Base-by-base conservation (phyloP, 2,888 invertebrate species). In the Thera obeliscata region DNA sequence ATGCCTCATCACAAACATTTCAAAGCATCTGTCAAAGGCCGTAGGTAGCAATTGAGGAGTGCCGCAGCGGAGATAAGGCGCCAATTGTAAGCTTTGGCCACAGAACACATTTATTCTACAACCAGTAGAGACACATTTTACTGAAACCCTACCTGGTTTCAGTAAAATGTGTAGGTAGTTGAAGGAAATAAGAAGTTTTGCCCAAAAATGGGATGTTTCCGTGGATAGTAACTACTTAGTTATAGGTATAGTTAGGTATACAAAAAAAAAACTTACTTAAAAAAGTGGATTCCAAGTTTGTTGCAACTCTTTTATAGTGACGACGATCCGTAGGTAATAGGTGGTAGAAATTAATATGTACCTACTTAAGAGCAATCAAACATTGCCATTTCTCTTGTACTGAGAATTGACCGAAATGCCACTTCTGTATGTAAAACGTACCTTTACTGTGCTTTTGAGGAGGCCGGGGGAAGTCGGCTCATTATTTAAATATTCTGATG, bases 401-500 rank as follows among this genome's bases (percentile, higher is more conserved):
- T 9, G 9, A 46, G 3, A 46, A 9, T 9, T 46, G 0, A 46
- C 33, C 8, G n/a, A 12, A 65, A 59, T 58, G 33, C n/a, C 38
- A 43, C 50, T 69, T 64, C 58, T 56, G 69, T 64, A 36, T 41
- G 41, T 12, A n/a, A 48, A 6, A 11, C 11, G 11, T 54, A 49
- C 38, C 56, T 52, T 46, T 61, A 71, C 74, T 66, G 74, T 61
- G 48, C 8, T 43, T 62, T 62, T 70, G 68, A 77, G 80, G 79
- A 78, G 80, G 76, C 76, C 75, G 78, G 75, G 73, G 78, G 76
- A 73, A 73, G 75, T 72, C 74, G 75, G 75, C 78, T 76, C 86
- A 84, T 91, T 91, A 93, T 91, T 91, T 90, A 90, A 91, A 92
- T 91, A 91, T 91, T 87, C 88, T 85, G 86, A 88, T 85, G 89